Evolutionary conservation across 1,140 invertebrate species (phyloP), one percentile per base, ranked within the genome.

Genomic region (Riptortus pedestris): DNA sequence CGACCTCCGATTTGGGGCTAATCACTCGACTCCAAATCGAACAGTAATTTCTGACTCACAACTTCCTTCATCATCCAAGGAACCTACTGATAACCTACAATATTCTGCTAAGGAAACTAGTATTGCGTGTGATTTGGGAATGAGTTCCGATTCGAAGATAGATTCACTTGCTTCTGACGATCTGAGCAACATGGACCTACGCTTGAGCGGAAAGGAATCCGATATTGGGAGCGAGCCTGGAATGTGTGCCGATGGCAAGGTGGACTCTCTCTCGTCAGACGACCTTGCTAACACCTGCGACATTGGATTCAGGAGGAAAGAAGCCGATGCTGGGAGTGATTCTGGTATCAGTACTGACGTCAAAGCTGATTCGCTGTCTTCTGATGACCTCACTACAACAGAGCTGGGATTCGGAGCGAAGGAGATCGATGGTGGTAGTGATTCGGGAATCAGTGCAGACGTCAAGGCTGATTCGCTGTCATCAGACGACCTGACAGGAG

Each of bases 151-250:
- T n/a, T n/a, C n/a, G n/a, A n/a, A n/a, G n/a, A n/a, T n/a, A n/a
- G n/a, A n/a, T n/a, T n/a, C n/a, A n/a, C n/a, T n/a, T n/a, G n/a
- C n/a, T n/a, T n/a, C n/a, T n/a, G n/a, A n/a, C n/a, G n/a, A n/a
- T n/a, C n/a, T n/a, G n/a, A n/a, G n/a, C n/a, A n/a, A n/a, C n/a
- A n/a, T n/a, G n/a, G n/a, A n/a, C n/a, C n/a, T n/a, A n/a, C n/a
- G n/a, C n/a, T 38, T 38, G 31, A 38, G 31, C 16, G 20, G 20
- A 24, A 55, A 55, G 27, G 75, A 82, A 5, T 74, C 85, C 62
- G 87, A 85, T 7, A 87, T 90, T 71, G 87, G 90, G 71, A 90
- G 87, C 51, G 88, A 90, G 73, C 90, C 87, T 1, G 88, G 88
- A 0, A 71, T 91, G 27, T 85, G 74, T 24, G 74, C 76, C 28